Percentiles rank a stretch among this genome's conserved stretches.
Conservation (phyloP, 2,888 invertebrate species). For the Bhutanitis thaidina region DNA sequence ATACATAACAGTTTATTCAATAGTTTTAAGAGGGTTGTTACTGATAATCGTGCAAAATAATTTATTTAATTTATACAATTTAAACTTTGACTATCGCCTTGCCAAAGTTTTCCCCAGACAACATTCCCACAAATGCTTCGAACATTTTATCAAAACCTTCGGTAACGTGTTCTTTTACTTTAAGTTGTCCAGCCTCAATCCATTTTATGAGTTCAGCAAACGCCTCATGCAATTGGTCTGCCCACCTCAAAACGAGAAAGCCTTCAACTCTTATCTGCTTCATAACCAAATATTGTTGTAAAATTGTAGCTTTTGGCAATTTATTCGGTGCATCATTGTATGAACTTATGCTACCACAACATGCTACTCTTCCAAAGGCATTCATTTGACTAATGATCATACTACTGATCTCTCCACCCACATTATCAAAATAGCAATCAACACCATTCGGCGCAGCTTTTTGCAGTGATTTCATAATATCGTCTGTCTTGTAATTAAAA, state of each 20-base stretch:
- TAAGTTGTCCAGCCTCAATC: slow-evolving; percentile 81
- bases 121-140: slow-evolving; percentile 80
- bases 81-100: slow-evolving; percentile 81
- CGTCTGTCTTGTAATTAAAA: slow-evolving; percentile 85
- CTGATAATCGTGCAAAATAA: no score
- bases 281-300: slow-evolving; percentile 71
- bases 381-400: slow-evolving; percentile 82
- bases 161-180: slow-evolving; percentile 79
- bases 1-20: no score
- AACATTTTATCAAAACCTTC: slow-evolving; percentile 83
- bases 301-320: slow-evolving; percentile 31
- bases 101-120: slow-evolving; percentile 64
- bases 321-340: slow-evolving; percentile 68
- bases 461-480: slow-evolving; percentile 75
- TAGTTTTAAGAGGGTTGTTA: no score
- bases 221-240: slow-evolving; percentile 71
- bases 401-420: slow-evolving; percentile 83
- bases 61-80: background rate
- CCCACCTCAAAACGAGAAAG: slow-evolving; percentile 66
- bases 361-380: slow-evolving; percentile 77
- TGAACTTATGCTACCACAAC: slow-evolving; percentile 82
- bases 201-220: slow-evolving; percentile 74
- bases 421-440: slow-evolving; percentile 89
- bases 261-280: slow-evolving; percentile 81
- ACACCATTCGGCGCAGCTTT: slow-evolving; percentile 84